Conservation (phyloP, 2,888 invertebrate species). For the Drosophila mimetica region DNA sequence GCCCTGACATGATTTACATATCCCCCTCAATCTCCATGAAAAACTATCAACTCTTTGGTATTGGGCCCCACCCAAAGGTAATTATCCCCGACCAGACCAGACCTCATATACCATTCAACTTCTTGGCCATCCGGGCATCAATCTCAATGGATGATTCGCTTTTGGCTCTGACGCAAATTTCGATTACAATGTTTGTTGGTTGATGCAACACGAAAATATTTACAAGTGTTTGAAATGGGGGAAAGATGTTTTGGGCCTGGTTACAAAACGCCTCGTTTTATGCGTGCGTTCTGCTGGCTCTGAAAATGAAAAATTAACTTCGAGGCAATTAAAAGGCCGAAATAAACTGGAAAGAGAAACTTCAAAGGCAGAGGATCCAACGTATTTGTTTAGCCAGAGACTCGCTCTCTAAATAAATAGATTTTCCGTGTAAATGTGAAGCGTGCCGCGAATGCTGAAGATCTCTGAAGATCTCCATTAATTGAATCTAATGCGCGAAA, state of each 20-base stretch:
- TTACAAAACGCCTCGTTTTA: conserved; percentile 47
- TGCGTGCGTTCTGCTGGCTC: conserved; percentile 26
- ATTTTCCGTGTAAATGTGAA: conserved; percentile 29
- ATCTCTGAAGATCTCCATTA: conserved; percentile 36
- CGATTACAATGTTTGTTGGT: conserved; percentile 58
- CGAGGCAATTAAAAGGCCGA: conserved; percentile 55
- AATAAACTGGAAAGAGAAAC: conserved; percentile 27
- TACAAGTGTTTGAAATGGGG: conserved; percentile 47
- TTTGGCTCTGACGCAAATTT: conserved; percentile 46
- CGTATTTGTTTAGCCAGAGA: conserved; percentile 42
- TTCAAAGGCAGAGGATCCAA: conserved; percentile 48
- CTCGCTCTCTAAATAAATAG: conserved; percentile 57
- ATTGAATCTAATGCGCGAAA: conserved; percentile 73
- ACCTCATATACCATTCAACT: conserved; percentile 41
- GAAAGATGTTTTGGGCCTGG: conserved; percentile 20
- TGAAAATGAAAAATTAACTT: conserved; percentile 41
- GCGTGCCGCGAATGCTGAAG: conserved; percentile 45
- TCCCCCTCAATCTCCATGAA: conserved; percentile 4
- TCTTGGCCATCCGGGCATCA: conserved; percentile 61
- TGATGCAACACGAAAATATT: conserved; percentile 49
- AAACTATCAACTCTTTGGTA: conserved; percentile 30
- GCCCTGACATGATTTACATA: conserved; percentile 36
- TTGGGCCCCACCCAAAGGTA: conserved; percentile 33
- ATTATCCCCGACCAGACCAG: conserved; percentile 36
- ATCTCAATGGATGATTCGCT: conserved; percentile 55